A percentile compares a stretch with the other conserved stretches of the same genome.
phyloP scores from a whole-genome alignment of 2,113 vertebrate genomes.

The Amphiprion percula region DNA sequence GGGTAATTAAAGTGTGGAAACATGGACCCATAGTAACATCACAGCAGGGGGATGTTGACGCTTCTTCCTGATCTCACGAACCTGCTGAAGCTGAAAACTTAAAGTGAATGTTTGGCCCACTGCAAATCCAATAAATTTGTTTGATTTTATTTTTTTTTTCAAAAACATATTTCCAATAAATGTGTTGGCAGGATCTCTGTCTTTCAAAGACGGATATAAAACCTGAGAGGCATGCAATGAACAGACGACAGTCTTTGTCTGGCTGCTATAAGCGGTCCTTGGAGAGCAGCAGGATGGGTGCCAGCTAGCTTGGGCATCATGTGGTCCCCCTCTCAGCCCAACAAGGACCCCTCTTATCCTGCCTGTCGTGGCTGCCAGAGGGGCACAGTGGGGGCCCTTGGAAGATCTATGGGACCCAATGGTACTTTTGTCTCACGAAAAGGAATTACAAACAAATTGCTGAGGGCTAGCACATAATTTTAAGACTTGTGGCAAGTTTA shows the following conservation, averaged over 20 bases:
- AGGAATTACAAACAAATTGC: conserved; percentile 99
- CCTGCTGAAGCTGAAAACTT: background rate
- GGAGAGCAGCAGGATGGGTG: conserved; percentile 51
- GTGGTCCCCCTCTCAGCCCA: conserved; percentile 58
- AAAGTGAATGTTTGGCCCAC: background rate
- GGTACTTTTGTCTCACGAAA: conserved; percentile 94
- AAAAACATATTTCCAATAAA: background rate
- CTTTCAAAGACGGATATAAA: conserved; percentile 6
- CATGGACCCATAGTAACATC: background rate
- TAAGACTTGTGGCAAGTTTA: conserved; percentile 99
- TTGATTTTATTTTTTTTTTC: no score
- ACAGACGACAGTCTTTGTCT: conserved; percentile 25
- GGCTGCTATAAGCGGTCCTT: conserved; percentile 21
- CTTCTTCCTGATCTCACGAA: background rate
- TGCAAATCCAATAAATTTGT: background rate
- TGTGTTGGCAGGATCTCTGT: background rate
- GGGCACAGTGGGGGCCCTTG: conserved; percentile 89
- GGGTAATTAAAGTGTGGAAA: background rate
- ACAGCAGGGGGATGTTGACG: background rate
- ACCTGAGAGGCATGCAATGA: conserved; percentile 23
- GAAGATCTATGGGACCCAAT: conserved; percentile 95
- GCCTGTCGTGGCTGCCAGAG: conserved; percentile 33
- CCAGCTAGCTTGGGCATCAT: conserved; percentile 65
- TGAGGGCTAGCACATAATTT: conserved; percentile 98
- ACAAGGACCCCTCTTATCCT: conserved; percentile 69